phyloP scores from a whole-genome alignment of 2,888 invertebrate genomes.

The Tortrix viridana region DNA sequence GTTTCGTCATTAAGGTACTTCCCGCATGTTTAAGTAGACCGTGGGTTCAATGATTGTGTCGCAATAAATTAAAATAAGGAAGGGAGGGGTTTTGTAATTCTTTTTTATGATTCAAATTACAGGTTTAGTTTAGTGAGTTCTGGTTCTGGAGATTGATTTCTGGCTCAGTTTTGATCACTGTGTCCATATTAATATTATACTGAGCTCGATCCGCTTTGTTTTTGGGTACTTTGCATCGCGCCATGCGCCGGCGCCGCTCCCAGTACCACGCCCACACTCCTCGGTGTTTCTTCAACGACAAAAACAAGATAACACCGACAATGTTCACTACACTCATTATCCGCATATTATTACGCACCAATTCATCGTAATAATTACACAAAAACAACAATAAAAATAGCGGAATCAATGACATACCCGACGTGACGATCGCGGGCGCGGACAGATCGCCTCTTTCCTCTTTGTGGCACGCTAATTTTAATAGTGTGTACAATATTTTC shows the following conservation, averaged over 20 bases:
- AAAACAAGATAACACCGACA: background rate
- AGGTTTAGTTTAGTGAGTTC: no score
- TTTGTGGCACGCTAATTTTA: conserved; percentile 10
- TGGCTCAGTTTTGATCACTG: no score
- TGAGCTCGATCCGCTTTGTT: no score
- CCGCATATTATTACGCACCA: conserved; percentile 5
- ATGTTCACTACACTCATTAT: conserved; percentile 13
- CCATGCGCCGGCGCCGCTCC: conserved; percentile 1
- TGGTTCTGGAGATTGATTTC: no score
- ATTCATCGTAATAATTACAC: background rate
- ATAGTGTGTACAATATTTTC: conserved; percentile 13
- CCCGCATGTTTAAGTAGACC: no score
- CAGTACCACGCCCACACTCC: conserved; percentile 5
- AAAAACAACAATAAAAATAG: conserved; percentile 2
- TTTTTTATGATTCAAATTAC: no score
- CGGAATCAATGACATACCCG: conserved; percentile 4
- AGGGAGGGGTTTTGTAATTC: no score
- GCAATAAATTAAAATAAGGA: no score
- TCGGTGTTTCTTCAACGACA: conserved; percentile 6
- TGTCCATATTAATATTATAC: no score
- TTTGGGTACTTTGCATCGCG: no score
- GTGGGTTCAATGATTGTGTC: no score
- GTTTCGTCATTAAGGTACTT: no score
- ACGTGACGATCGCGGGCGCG: background rate
- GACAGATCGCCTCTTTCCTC: background rate